Conservation (phyloP, 2,888 invertebrate species). For the Caenorhabditis becei region DNA sequence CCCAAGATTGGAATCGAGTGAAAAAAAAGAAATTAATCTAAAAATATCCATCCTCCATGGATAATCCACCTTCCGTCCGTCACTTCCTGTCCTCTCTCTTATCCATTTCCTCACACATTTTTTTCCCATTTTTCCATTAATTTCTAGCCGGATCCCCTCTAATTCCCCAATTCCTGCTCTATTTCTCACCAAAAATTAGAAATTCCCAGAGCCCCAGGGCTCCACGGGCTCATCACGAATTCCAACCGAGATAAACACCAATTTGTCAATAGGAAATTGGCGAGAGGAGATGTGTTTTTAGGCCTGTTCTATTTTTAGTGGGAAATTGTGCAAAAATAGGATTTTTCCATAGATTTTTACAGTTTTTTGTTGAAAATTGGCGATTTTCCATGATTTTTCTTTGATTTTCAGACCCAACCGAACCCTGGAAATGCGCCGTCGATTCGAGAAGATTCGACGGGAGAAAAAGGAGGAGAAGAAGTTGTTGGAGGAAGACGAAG, state of each 20-base stretch:
- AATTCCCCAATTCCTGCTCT: neutral
- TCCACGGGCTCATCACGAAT: no score
- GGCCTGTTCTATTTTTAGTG: no score
- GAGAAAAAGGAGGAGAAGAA: slow-evolving; percentile 49
- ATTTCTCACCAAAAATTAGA: neutral
- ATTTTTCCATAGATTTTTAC: no score
- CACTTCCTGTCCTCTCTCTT: no score
- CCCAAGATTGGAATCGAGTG: no score
- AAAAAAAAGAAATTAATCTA: no score
- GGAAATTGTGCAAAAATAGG: no score
- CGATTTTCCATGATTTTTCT: neutral
- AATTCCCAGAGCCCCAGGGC: neutral
- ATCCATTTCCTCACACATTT: no score
- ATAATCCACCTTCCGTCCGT: no score
- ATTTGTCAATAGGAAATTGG: neutral
- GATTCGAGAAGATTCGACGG: slow-evolving; percentile 40
- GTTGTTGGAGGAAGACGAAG: slow-evolving; percentile 38
- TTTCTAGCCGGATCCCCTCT: no score
- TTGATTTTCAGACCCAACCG: slow-evolving; percentile 34
- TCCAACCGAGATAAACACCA: neutral
- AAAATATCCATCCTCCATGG: no score
- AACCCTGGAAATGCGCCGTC: slow-evolving; percentile 41
- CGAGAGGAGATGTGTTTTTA: neutral
- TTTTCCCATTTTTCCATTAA: neutral
- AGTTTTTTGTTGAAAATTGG: neutral